Percentiles rank a stretch among this genome's conserved stretches.
Conservation (phyloP, 2,888 invertebrate genomes). For the Scaeva pyrastri region DNA sequence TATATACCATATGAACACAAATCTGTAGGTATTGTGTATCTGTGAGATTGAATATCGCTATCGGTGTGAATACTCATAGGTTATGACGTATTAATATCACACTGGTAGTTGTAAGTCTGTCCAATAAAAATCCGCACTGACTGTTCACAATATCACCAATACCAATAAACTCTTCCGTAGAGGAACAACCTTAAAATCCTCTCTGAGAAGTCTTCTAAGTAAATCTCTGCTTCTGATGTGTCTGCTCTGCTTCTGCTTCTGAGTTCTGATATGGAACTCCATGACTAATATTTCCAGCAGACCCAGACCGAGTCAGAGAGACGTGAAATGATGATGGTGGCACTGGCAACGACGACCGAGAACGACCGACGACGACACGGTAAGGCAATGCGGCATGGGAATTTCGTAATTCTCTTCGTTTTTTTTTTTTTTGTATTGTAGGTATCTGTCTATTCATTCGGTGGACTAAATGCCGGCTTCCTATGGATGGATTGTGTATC, state of each 20-base stretch:
- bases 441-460: slow-evolving; percentile 5
- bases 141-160: slow-evolving; percentile 20
- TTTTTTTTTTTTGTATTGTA: background rate
- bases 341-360: no score
- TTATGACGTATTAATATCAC: slow-evolving; percentile 44
- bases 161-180: background rate
- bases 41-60: slow-evolving; percentile 33
- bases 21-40: slow-evolving; percentile 9
- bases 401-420: slow-evolving; percentile 40
- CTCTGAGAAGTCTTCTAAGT: background rate
- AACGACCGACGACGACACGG: no score
- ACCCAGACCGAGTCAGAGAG: slow-evolving; percentile 4
- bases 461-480: slow-evolving; percentile 56
- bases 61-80: background rate
- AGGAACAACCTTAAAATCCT: slow-evolving; percentile 49
- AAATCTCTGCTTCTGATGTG: no score
- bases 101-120: slow-evolving; percentile 16
- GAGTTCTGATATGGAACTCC: background rate
- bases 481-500: background rate
- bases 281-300: slow-evolving; percentile 51
- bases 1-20: background rate
- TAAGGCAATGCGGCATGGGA: slow-evolving; percentile 55
- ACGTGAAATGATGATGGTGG: slow-evolving; percentile 29
- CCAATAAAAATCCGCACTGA: slow-evolving; percentile 57
- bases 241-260: no score